Conservation (phyloP, 2,113 vertebrate species). For the Tauraco erythrolophus region DNA sequence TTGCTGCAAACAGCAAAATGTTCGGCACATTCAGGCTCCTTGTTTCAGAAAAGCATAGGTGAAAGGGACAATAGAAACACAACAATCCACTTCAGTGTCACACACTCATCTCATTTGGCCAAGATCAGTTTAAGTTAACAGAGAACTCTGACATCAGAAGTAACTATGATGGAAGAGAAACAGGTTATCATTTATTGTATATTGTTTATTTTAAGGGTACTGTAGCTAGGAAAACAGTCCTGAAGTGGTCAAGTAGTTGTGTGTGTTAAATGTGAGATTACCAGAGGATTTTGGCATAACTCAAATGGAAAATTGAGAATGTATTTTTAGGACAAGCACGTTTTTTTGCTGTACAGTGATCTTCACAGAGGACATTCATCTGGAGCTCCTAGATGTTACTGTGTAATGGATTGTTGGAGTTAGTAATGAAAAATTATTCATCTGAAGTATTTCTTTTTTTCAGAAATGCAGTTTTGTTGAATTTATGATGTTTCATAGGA, state of each 20-base stretch:
- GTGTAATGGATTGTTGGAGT: not conserved
- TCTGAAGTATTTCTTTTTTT: not conserved
- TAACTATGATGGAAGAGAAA: not conserved
- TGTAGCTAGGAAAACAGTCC: not conserved
- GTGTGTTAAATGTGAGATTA: not conserved
- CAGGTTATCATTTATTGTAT: not conserved
- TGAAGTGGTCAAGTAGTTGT: not conserved
- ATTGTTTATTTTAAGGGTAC: not conserved
- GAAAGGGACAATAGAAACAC: not conserved
- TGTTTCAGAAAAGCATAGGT: not conserved
- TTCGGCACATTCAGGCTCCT: not conserved
- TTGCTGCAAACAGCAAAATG: not conserved
- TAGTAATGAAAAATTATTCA: not conserved
- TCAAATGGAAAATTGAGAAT: rapidly evolving
- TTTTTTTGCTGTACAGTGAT: not conserved
- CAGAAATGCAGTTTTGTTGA: not conserved
- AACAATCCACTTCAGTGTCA: not conserved
- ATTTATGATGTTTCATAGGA: not conserved
- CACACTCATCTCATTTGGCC: not conserved
- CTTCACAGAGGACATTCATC: not conserved
- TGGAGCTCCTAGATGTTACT: not conserved
- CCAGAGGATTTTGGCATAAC: not conserved
- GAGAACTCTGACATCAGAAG: not conserved
- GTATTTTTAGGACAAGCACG: not conserved
- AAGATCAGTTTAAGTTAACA: not conserved